These are phyloP conservation scores for Felis chaus DNA, from an alignment of 2,113 vertebrate species.

Conservation along the genomic window DNA sequence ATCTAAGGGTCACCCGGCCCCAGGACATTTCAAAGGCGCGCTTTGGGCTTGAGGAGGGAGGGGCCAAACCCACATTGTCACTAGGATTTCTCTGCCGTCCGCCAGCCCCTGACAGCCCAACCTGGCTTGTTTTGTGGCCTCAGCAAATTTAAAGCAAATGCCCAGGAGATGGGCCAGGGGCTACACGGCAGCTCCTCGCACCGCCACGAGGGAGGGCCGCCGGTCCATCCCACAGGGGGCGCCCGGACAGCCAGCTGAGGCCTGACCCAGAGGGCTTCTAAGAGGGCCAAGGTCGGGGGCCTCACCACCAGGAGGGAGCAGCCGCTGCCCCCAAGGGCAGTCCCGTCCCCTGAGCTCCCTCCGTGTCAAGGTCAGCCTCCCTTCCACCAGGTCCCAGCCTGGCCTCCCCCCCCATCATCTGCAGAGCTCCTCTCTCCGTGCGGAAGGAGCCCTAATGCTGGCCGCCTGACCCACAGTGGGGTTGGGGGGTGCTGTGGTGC, in stretches of 20 bases:
- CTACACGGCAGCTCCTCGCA: fast-evolving
- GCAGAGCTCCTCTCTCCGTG: neutral
- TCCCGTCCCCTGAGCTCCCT: fast-evolving
- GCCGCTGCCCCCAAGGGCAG: neutral
- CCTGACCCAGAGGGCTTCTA: neutral
- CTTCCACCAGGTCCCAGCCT: neutral
- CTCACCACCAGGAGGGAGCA: neutral
- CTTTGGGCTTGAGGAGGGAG: neutral
- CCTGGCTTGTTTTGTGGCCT: neutral
- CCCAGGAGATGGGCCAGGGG: neutral
- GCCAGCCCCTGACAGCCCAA: too few species aligned
- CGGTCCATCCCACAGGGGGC: fast-evolving
- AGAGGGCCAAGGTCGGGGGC: neutral
- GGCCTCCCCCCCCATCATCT: too few species aligned
- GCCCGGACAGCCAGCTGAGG: neutral
- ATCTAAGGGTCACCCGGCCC: too few species aligned
- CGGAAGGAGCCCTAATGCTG: neutral
- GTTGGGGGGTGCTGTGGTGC: neutral
- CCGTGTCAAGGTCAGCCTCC: too few species aligned
- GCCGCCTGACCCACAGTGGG: too few species aligned
- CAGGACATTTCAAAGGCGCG: neutral
- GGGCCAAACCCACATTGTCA: fast-evolving
- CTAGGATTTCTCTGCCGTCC: neutral
- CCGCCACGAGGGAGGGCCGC: neutral
- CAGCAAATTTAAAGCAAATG: neutral